phyloP scores from a whole-genome alignment of 1,140 invertebrate genomes.

The Apis dorsata region DNA sequence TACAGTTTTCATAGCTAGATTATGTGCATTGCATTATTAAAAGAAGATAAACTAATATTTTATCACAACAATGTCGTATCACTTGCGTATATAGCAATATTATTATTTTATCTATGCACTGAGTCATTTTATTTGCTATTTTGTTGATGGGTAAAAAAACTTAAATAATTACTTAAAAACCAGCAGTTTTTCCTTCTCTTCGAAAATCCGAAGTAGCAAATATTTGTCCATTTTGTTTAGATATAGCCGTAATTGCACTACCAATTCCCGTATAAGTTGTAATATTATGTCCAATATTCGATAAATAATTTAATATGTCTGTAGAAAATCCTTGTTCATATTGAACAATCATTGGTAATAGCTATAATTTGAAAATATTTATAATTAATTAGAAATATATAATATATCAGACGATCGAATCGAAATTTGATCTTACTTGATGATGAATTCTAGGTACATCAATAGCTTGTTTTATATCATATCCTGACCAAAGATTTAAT shows the following conservation, averaged over 20 bases:
- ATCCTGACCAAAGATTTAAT: slow-evolving; percentile 70
- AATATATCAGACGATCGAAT: neutral
- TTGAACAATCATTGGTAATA: slow-evolving; percentile 85
- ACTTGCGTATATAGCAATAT: no score
- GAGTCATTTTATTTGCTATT: neutral
- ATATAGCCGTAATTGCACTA: slow-evolving; percentile 81
- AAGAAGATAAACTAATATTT: no score
- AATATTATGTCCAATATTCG: slow-evolving; percentile 79
- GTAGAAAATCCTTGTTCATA: slow-evolving; percentile 83
- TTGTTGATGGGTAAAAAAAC: neutral
- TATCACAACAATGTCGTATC: no score
- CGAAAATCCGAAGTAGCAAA: slow-evolving; percentile 82
- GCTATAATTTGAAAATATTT: slow-evolving; percentile 79
- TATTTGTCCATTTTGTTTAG: slow-evolving; percentile 73
- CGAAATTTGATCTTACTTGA: slow-evolving; percentile 67
- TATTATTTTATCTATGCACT: neutral
- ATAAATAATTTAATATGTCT: slow-evolving; percentile 77
- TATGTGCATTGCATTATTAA: no score
- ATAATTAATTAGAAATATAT: neutral
- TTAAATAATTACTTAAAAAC: slow-evolving; percentile 19
- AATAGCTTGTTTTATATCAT: slow-evolving; percentile 73
- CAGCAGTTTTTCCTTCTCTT: slow-evolving; percentile 78
- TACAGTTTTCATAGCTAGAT: neutral
- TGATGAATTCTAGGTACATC: slow-evolving; percentile 75
- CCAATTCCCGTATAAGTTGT: slow-evolving; percentile 76